Conservation (phyloP, 2,113 vertebrate species). For the Mus pahari region DNA sequence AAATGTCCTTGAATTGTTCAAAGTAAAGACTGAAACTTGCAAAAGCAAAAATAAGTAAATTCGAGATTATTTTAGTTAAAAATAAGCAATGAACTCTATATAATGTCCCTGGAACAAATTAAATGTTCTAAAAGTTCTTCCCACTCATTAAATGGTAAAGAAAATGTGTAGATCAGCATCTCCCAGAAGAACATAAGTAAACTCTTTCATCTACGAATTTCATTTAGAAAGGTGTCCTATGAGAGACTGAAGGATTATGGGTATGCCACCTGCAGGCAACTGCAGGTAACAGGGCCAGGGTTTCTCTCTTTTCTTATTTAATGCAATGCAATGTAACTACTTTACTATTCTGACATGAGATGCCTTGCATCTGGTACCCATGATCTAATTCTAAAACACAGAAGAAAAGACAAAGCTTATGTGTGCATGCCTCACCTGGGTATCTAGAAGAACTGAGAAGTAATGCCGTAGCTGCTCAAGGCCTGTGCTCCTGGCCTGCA, state of each 20-base stretch:
- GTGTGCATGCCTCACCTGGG: not conserved
- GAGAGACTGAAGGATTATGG: slow-evolving; percentile 3
- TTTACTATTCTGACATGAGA: not conserved
- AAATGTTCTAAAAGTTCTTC: not conserved
- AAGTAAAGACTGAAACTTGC: slow-evolving; percentile 49
- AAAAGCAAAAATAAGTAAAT: not conserved
- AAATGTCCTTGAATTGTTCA: slow-evolving; percentile 42
- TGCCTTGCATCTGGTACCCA: not conserved
- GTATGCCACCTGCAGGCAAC: not conserved
- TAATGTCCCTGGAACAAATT: not conserved
- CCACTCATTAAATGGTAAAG: not conserved
- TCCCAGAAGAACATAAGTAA: not conserved
- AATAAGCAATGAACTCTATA: not conserved
- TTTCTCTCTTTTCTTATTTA: not conserved
- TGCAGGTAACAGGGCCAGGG: not conserved
- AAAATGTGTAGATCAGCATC: not conserved
- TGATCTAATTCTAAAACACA: not conserved
- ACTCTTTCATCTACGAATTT: not conserved
- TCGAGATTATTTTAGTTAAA: not conserved
- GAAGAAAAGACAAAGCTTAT: not conserved
- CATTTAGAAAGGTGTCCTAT: not conserved
- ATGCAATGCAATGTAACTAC: not conserved
- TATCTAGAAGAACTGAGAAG: not conserved
- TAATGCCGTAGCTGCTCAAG: not conserved
- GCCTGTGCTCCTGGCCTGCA: not conserved